A percentile compares a stretch with the other conserved stretches of the same genome.
Evolutionary conservation across 2,113 vertebrate species (phyloP).

Genomic region (Acrocephalus kingi): DNA sequence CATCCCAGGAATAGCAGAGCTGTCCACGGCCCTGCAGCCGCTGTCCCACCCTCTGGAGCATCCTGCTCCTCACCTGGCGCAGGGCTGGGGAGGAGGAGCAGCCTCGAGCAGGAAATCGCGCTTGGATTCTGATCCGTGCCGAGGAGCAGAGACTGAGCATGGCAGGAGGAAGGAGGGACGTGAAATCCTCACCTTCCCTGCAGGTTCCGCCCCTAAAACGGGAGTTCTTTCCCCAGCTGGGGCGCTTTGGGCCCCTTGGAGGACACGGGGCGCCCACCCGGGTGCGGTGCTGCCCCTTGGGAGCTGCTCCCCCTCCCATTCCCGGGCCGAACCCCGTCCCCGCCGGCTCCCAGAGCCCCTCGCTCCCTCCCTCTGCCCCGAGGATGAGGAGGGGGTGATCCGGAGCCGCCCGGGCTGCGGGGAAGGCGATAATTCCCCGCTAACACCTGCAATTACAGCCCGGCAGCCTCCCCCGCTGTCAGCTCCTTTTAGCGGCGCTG

Average conservation of each 20-base stretch:
- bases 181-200: background rate
- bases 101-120: background rate
- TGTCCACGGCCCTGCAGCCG: background rate
- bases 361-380: background rate
- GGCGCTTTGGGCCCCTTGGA: background rate
- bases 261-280: background rate
- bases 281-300: background rate
- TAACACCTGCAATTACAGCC: background rate
- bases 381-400: background rate
- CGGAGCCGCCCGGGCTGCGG: background rate
- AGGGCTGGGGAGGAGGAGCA: background rate
- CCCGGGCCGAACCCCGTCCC: background rate
- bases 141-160: background rate
- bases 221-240: background rate
- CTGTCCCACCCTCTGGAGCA: background rate
- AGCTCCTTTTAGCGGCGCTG: background rate
- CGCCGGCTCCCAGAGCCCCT: background rate
- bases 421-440: background rate
- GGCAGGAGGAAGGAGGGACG: background rate
- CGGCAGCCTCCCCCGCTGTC: background rate
- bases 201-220: background rate
- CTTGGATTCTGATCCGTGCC: background rate
- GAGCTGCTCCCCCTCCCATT: background rate
- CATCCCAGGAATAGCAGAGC: fast-evolving
- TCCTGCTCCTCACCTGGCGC: background rate